These are phyloP conservation scores for Acleris laterana DNA, from an alignment of 2,888 invertebrate species.

Conservation along the genomic window DNA sequence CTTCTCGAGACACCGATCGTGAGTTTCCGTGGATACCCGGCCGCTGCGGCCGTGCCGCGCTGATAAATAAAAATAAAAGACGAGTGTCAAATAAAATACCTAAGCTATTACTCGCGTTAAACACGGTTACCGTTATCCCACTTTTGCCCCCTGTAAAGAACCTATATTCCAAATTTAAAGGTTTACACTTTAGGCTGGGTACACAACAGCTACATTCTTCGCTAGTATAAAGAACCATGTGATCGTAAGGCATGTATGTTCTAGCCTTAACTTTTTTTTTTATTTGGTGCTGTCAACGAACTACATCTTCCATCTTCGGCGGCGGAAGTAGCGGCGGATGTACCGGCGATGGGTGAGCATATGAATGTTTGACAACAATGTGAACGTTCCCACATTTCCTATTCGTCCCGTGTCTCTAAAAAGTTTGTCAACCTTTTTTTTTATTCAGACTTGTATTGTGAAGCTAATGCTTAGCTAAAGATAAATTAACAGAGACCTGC, in stretches of 20 bases:
- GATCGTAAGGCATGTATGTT: too few species aligned
- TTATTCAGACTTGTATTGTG: not conserved
- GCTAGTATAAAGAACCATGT: too few species aligned
- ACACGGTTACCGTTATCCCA: conserved; percentile 36
- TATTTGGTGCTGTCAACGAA: conserved; percentile 72
- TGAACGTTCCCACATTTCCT: conserved; percentile 78
- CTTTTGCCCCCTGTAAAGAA: too few species aligned
- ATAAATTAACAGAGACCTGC: too few species aligned
- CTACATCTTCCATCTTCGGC: conserved; percentile 83
- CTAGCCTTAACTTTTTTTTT: too few species aligned
- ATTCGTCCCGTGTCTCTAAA: conserved; percentile 77
- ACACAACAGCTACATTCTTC: too few species aligned
- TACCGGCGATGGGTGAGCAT: conserved; percentile 82
- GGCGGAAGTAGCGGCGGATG: conserved; percentile 83
- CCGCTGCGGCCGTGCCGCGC: conserved; percentile 66
- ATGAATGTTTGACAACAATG: conserved; percentile 80
- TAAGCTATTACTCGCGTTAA: conserved; percentile 38
- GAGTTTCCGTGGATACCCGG: conserved; percentile 76
- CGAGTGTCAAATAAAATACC: not conserved
- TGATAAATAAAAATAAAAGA: conserved; percentile 45
- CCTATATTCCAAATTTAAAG: too few species aligned
- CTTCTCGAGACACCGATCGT: conserved; percentile 77
- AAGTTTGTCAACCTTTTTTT: conserved; percentile 81
- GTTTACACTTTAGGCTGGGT: too few species aligned
- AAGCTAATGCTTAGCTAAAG: not conserved